Conservation (phyloP, 1,140 invertebrate species). For the Tetramorium alpestre region DNA sequence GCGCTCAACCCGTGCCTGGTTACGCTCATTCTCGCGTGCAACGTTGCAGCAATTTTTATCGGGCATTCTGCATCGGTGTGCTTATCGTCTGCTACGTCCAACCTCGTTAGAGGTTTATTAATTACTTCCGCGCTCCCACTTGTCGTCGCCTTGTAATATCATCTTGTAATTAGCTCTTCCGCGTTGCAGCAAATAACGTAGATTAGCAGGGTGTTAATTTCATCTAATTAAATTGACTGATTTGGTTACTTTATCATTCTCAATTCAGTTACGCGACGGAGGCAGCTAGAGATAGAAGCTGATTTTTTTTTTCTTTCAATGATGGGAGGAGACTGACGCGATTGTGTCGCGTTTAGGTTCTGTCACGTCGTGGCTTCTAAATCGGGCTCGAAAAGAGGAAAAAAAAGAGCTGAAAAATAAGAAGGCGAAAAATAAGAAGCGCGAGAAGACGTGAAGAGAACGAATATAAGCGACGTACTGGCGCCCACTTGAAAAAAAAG, state of each 20-base stretch:
- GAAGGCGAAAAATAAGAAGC: background rate
- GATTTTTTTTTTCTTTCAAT: background rate
- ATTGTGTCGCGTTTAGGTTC: background rate
- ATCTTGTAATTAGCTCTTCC: constrained; percentile 32
- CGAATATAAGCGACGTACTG: constrained; percentile 2
- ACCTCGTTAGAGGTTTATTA: constrained; percentile 48
- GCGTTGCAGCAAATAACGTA: background rate
- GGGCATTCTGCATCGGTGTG: constrained; percentile 32
- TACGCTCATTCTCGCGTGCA: constrained; percentile 34
- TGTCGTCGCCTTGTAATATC: constrained; percentile 9
- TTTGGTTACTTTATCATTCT: background rate
- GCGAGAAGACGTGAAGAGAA: background rate
- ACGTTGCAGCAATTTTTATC: constrained; percentile 51
- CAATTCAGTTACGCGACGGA: background rate
- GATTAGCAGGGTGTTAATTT: background rate
- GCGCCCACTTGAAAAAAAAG: constrained; percentile 28
- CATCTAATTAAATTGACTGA: background rate
- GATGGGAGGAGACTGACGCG: background rate
- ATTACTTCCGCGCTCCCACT: constrained; percentile 37
- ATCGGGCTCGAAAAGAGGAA: background rate
- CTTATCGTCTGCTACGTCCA: constrained; percentile 24
- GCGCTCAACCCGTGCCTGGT: background rate
- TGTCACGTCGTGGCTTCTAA: constrained; percentile 7
- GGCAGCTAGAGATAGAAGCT: background rate
- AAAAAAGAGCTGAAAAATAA: background rate